Evolutionary conservation across 2,888 invertebrate genomes (phyloP), one percentile per base, ranked within the genome.

Genomic region (Clepsis dumicolana): DNA sequence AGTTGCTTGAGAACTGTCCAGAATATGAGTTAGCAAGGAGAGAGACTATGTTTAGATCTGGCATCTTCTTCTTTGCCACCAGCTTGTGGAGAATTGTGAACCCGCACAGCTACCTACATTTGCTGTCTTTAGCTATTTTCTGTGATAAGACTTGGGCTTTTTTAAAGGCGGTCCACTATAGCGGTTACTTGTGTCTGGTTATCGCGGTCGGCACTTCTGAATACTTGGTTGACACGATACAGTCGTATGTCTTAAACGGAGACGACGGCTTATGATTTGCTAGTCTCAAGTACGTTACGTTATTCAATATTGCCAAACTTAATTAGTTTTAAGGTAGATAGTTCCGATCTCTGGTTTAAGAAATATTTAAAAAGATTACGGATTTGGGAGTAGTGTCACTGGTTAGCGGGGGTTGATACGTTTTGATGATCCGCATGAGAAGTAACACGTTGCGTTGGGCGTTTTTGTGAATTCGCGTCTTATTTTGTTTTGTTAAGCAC

Each of bases 81-180:
- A 95, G 95, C 83, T 82, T 96, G 65, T 98, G 98, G 98, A 94
- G 97, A 73, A 91, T 97, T 0, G 94, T 96, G 5, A 97, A 97
- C 81, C 96, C 97, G 0, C 97, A 97, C 78, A 96, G 96, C 48
- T 94, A 97, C 74, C 88, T 96, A 41, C 97, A 97, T 84, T 94
- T 95, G 75, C 85, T 97, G 16, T 94, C 97, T 35, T 86, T 97
- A 54, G 96, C 97, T 25, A 95, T 97, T 73, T 97, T 97, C 89
- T 95, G 97, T 87, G 97, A 97, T 94, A 96, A 96, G 81, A 90
- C 97, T 3, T 97, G 97, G 96, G 95, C 96, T 73, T 97, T 97
- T 79, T 87, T 97, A 27, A 94, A 94, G 75, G 88, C 94, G 50
- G 94, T 97, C 14, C 96, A 97, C 80, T 97, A 96, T 83, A 88